Evolutionary conservation across 2,113 vertebrate species (phyloP).

Genomic region (Scopus umbretta): DNA sequence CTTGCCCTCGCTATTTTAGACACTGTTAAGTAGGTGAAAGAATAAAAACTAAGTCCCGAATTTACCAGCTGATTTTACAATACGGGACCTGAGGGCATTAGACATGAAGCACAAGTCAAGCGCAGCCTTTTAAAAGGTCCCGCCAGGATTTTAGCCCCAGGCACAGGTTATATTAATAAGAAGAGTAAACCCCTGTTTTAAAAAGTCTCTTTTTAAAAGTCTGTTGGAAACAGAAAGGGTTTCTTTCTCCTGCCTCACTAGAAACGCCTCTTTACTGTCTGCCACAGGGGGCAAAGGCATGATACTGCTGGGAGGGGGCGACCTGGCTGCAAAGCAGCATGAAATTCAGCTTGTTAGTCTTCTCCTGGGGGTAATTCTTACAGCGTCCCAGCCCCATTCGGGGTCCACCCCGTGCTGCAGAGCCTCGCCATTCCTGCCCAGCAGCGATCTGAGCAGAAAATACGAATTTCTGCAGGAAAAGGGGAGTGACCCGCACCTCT

Average conservation of each 20-base stretch:
- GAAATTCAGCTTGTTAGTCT: neutral
- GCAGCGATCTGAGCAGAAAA: neutral
- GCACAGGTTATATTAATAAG: neutral
- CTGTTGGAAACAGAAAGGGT: neutral
- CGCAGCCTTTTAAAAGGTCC: neutral
- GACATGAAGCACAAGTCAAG: neutral
- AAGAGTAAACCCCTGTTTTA: neutral
- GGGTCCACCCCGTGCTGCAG: no score
- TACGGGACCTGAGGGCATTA: neutral
- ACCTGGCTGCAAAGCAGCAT: neutral
- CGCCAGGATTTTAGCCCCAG: neutral
- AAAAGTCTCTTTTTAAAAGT: neutral
- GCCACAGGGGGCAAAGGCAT: neutral
- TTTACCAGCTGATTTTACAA: neutral
- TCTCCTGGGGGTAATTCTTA: neutral
- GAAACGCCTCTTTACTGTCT: neutral
- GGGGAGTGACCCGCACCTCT: accelerated
- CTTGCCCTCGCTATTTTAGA: neutral
- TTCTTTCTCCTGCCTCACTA: neutral
- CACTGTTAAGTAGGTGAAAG: neutral
- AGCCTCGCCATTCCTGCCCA: neutral
- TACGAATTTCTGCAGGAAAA: neutral
- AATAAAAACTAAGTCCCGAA: neutral
- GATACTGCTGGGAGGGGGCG: neutral
- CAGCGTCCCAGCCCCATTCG: neutral